A percentile compares a stretch with the other conserved stretches of the same genome.
Evolutionary conservation across 2,797 vertebrate species (phyloP).

Genomic region (Podarcis siculus): DNA sequence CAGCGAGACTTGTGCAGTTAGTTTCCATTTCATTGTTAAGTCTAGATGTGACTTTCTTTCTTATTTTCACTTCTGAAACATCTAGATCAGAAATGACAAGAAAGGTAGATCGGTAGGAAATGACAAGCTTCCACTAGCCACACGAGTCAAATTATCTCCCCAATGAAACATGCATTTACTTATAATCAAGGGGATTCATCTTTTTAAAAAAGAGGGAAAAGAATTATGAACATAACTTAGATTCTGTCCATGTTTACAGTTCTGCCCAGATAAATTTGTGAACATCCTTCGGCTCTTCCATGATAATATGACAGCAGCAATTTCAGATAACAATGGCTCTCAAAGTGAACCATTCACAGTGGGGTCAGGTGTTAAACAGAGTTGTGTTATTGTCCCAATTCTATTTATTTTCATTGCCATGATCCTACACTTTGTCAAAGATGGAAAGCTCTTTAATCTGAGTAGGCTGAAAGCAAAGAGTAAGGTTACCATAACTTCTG

Average conservation of each 20-base stretch:
- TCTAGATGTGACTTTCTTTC: background rate
- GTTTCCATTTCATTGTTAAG: slow-evolving; percentile 17
- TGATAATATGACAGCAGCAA: too few species aligned
- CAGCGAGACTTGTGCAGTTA: slow-evolving; percentile 3
- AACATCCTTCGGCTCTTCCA: too few species aligned
- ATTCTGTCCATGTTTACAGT: background rate
- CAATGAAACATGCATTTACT: background rate
- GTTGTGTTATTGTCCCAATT: too few species aligned
- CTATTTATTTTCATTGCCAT: too few species aligned
- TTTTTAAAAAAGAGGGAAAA: background rate
- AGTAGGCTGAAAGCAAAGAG: too few species aligned
- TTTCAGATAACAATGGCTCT: too few species aligned
- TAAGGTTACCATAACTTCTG: too few species aligned
- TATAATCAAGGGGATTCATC: background rate
- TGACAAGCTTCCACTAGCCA: background rate
- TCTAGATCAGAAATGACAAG: slow-evolving; percentile 19
- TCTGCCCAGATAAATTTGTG: background rate
- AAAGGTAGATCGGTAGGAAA: slow-evolving; percentile 1
- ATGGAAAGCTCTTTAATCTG: too few species aligned
- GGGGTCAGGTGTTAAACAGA: too few species aligned
- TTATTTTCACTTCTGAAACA: slow-evolving; percentile 9
- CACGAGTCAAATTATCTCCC: background rate
- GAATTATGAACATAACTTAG: background rate
- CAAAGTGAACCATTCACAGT: too few species aligned
- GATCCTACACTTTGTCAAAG: too few species aligned